phyloP scores from a whole-genome alignment of 2,888 invertebrate species.

The Leucophenga maculata region DNA sequence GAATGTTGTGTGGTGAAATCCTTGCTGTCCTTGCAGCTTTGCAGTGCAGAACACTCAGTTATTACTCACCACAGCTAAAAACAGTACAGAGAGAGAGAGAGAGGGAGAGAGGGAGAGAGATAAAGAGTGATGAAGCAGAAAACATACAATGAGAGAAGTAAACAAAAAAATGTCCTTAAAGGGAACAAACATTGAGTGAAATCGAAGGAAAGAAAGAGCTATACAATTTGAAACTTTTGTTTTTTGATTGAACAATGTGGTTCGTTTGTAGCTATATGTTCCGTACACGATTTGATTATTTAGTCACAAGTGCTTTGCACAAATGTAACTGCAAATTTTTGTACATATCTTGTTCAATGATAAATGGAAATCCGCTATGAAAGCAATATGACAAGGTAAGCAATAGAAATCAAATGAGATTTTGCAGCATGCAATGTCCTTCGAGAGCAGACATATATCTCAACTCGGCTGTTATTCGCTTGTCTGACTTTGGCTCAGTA shows the following conservation, averaged over 20 bases:
- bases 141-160: not conserved
- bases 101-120: too few species aligned
- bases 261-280: slow-evolving; percentile 13
- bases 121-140: too few species aligned
- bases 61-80: not conserved
- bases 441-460: too few species aligned
- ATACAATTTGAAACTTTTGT: not conserved
- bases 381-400: too few species aligned
- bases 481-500: too few species aligned
- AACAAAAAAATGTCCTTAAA: slow-evolving; percentile 1
- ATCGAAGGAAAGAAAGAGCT: not conserved
- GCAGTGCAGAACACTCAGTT: not conserved
- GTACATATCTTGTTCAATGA: not conserved
- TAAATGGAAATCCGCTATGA: too few species aligned
- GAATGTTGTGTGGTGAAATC: slow-evolving; percentile 3
- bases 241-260: slow-evolving; percentile 24
- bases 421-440: too few species aligned
- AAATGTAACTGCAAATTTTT: not conserved
- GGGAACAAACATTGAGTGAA: not conserved
- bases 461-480: too few species aligned
- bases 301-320: not conserved
- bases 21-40: not conserved
- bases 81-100: too few species aligned
- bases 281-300: slow-evolving; percentile 11
- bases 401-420: too few species aligned